Percentiles rank a stretch among this genome's conserved stretches.
These are phyloP conservation scores for Elysia crispata DNA, from an alignment of 2,888 invertebrate genomes.

Conservation along the genomic window DNA sequence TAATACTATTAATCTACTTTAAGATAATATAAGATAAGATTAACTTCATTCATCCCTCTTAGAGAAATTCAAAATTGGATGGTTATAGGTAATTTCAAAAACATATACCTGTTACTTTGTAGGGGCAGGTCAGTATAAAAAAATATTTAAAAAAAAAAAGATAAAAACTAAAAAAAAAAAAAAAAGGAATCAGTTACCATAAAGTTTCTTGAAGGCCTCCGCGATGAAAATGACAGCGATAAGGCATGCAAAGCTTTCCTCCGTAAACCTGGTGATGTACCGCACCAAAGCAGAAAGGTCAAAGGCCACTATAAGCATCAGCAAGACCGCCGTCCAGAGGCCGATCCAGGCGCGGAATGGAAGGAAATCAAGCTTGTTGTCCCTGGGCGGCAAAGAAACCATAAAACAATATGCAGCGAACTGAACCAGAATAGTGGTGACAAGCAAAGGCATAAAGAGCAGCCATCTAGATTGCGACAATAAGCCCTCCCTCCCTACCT, in stretches of 20 bases:
- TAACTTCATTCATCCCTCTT: no score
- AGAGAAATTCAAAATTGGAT: no score
- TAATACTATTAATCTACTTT: no score
- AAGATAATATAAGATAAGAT: no score
- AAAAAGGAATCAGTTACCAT: conserved; percentile 78
- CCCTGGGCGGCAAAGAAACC: conserved; percentile 77
- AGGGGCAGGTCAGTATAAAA: no score
- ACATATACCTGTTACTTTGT: no score
- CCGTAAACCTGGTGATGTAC: conserved; percentile 97
- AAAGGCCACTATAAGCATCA: conserved; percentile 91
- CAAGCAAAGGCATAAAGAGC: no score
- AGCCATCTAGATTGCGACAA: no score
- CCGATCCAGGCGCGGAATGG: conserved; percentile 97
- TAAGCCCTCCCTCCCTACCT: no score
- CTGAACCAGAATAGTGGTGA: no score
- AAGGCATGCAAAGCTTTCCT: conserved; percentile 97
- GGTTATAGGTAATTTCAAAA: no score
- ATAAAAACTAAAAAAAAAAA: not conserved
- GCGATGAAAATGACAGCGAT: conserved; percentile 98
- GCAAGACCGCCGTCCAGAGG: conserved; percentile 92
- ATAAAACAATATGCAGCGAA: no score
- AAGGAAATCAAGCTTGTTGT: conserved; percentile 93
- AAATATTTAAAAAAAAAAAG: not conserved
- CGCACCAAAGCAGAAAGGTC: conserved; percentile 98
- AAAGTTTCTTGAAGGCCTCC: conserved; percentile 96